Conservation (phyloP, 2,797 vertebrate species). For the Melanotaenia parkinsoni region DNA sequence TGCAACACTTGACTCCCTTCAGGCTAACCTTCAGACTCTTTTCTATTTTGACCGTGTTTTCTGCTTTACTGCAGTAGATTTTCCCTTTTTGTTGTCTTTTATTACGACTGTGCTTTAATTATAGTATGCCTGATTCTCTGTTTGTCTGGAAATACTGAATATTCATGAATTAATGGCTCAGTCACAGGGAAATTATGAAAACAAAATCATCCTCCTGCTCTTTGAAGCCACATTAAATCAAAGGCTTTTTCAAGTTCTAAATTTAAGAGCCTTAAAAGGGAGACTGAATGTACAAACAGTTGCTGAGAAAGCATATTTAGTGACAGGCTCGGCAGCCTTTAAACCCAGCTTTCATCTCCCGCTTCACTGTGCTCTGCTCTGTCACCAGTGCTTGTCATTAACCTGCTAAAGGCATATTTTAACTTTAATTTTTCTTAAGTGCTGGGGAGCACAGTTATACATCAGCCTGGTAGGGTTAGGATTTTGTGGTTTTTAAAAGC, state of each 20-base stretch:
- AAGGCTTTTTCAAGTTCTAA: slow-evolving; percentile 69
- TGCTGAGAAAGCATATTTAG: slow-evolving; percentile 71
- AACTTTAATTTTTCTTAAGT: slow-evolving; percentile 25
- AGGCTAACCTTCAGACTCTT: slow-evolving; percentile 21
- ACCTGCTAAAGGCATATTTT: slow-evolving; percentile 65
- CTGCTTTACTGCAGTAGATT: slow-evolving; percentile 34
- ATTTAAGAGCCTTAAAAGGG: slow-evolving; percentile 72
- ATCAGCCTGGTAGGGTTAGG: slow-evolving; percentile 21
- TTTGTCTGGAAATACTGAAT: slow-evolving; percentile 52
- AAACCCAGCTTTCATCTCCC: slow-evolving; percentile 76
- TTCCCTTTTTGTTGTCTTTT: slow-evolving; percentile 32
- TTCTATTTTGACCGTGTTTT: slow-evolving; percentile 21
- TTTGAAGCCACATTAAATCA: slow-evolving; percentile 70
- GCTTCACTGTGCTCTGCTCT: slow-evolving; percentile 46
- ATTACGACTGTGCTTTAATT: slow-evolving; percentile 38
- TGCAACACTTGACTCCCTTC: not conserved
- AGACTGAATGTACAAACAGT: slow-evolving; percentile 74
- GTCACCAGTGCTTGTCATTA: slow-evolving; percentile 61
- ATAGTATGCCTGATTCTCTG: slow-evolving; percentile 29
- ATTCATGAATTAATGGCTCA: slow-evolving; percentile 52
- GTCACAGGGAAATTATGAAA: slow-evolving; percentile 35
- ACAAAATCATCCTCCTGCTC: slow-evolving; percentile 37
- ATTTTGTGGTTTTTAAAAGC: slow-evolving; percentile 7
- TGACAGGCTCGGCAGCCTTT: slow-evolving; percentile 63
- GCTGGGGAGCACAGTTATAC: slow-evolving; percentile 9